Evolutionary conservation across 2,113 vertebrate species (phyloP).

Genomic region (Grammomys dolichurus): DNA sequence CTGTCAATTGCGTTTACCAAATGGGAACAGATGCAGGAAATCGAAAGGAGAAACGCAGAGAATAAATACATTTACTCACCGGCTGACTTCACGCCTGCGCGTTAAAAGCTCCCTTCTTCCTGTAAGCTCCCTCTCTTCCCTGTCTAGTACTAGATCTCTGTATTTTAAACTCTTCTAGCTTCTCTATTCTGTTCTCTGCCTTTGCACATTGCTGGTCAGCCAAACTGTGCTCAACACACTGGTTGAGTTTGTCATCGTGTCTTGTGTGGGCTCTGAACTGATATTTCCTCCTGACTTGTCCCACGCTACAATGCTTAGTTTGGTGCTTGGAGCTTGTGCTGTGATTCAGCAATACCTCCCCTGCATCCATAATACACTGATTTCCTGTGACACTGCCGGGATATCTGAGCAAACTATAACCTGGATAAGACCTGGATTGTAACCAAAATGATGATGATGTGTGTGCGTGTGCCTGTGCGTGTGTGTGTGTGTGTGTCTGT

Average conservation of each 20-base stretch:
- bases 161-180: background rate
- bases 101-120: background rate
- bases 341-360: background rate
- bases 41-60: background rate
- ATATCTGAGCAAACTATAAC: background rate
- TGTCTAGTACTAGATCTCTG: background rate
- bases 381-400: background rate
- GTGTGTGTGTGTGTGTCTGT: background rate
- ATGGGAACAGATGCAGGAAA: background rate
- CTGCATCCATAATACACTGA: background rate
- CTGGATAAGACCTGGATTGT: background rate
- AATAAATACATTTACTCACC: background rate
- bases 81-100: background rate
- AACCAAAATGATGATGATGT: background rate
- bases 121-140: background rate
- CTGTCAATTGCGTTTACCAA: background rate
- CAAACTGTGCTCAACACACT: background rate
- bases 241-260: background rate
- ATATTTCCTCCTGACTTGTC: background rate
- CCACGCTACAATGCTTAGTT: background rate
- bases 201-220: background rate
- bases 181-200: background rate
- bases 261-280: background rate
- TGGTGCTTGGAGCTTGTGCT: background rate
- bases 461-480: background rate